A percentile compares a stretch with the other conserved stretches of the same genome.
Conservation (phyloP, 2,797 vertebrate species). For the Rhadinocentrus ornatus region DNA sequence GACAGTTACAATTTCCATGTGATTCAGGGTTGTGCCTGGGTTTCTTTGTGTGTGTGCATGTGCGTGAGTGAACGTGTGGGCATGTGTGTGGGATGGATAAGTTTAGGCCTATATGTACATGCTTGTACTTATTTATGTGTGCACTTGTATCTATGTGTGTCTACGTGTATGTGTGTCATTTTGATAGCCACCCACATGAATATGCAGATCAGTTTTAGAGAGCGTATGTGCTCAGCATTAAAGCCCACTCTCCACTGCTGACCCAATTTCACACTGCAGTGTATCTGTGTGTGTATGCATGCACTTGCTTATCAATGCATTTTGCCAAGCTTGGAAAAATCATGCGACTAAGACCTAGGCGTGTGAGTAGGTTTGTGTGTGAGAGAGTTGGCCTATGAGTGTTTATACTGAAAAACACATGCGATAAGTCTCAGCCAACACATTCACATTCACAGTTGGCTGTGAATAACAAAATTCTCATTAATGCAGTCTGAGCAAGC, state of each 20-base stretch:
- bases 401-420: slow-evolving; percentile 50
- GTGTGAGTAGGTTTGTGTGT: slow-evolving; percentile 46
- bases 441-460: slow-evolving; percentile 34
- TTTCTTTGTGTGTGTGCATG: slow-evolving; percentile 32
- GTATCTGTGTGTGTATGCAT: slow-evolving; percentile 42
- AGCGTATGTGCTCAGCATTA: slow-evolving; percentile 83
- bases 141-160: slow-evolving; percentile 52
- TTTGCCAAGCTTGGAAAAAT: slow-evolving; percentile 65
- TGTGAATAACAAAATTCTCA: slow-evolving; percentile 38
- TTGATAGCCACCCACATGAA: slow-evolving; percentile 83
- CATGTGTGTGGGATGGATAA: slow-evolving; percentile 67
- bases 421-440: slow-evolving; percentile 45
- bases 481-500: slow-evolving; percentile 48
- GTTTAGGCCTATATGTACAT: slow-evolving; percentile 57
- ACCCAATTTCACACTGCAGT: slow-evolving; percentile 82
- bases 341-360: slow-evolving; percentile 49
- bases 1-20: slow-evolving; percentile 72
- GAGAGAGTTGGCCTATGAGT: slow-evolving; percentile 36
- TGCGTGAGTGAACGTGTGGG: slow-evolving; percentile 46
- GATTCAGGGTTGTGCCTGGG: slow-evolving; percentile 63
- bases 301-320: slow-evolving; percentile 76
- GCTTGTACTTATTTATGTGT: slow-evolving; percentile 62
- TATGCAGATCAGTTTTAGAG: slow-evolving; percentile 82
- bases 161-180: slow-evolving; percentile 70
- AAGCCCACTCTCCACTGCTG: slow-evolving; percentile 82